Conservation (phyloP, 2,113 vertebrate genomes). For the Smithornis capensis region DNA sequence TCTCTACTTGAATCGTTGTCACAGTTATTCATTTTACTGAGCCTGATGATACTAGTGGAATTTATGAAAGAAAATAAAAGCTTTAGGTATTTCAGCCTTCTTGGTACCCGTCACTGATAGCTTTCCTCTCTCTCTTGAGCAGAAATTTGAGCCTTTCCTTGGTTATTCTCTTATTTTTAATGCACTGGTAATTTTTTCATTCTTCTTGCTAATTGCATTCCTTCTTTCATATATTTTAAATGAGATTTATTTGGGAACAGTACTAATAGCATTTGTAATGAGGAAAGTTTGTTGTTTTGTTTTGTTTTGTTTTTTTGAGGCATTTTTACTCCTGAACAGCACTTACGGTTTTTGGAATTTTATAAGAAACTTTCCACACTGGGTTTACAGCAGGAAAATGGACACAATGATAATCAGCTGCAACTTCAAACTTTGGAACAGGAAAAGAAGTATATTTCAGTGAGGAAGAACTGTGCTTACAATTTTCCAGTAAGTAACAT, state of each 20-base stretch:
- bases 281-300: not conserved
- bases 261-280: not conserved
- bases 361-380: conserved; percentile 89
- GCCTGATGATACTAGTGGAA: not conserved
- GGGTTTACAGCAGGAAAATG: conserved; percentile 88
- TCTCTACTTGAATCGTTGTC: not conserved
- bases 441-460: conserved; percentile 83
- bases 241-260: not conserved
- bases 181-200: not conserved
- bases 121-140: not conserved
- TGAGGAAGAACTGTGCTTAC: conserved; percentile 94
- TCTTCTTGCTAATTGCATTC: not conserved
- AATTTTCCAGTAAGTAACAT: conserved; percentile 86
- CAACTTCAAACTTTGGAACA: conserved; percentile 81
- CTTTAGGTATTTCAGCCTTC: not conserved
- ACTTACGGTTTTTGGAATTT: conserved; percentile 87
- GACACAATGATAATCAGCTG: conserved; percentile 82
- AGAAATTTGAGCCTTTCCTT: not conserved
- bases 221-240: not conserved
- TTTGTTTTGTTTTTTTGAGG: conserved; percentile 67
- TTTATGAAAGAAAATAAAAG: not conserved
- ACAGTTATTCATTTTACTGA: not conserved
- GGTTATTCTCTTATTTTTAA: not conserved
- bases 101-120: not conserved
- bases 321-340: conserved; percentile 90